These are phyloP conservation scores for Tetranychus piercei DNA, from an alignment of 2,888 invertebrate genomes.

Conservation along the genomic window DNA sequence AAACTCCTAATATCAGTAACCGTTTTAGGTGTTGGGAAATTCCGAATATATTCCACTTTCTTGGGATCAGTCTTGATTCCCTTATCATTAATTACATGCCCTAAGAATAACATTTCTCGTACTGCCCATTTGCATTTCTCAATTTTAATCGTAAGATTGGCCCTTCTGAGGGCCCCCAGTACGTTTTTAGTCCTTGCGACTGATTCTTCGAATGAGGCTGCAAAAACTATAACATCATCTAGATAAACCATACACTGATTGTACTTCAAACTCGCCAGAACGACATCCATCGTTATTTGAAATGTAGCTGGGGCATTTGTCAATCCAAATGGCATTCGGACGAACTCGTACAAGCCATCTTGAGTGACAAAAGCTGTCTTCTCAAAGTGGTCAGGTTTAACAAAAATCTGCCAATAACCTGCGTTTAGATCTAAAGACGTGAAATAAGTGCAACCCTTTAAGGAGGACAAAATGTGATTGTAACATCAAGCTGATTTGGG, in stretches of 20 bases:
- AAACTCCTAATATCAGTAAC: slow-evolving; percentile 7
- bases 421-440: slow-evolving; percentile 6
- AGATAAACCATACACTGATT: slow-evolving; percentile 10
- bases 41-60: slow-evolving; percentile 7
- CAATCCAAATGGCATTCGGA: slow-evolving; percentile 15
- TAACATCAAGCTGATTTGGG: neutral
- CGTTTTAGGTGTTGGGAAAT: slow-evolving; percentile 17
- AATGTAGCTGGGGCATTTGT: slow-evolving; percentile 11
- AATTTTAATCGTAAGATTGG: slow-evolving; percentile 5
- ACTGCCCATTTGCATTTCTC: slow-evolving; percentile 12
- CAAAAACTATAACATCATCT: slow-evolving; percentile 15
- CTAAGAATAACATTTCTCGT: slow-evolving; percentile 3
- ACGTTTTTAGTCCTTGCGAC: neutral
- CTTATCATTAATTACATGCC: neutral
- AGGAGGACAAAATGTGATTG: neutral
- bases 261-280: neutral
- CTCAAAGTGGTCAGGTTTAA: neutral
- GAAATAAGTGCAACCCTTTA: neutral
- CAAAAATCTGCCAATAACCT: slow-evolving; percentile 14
- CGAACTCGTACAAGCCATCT: slow-evolving; percentile 6
- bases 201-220: slow-evolving; percentile 1
- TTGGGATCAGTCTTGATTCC: slow-evolving; percentile 14
- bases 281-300: slow-evolving; percentile 10
- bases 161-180: neutral
- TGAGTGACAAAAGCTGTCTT: slow-evolving; percentile 15